phyloP scores from a whole-genome alignment of 2,888 invertebrate genomes.

The Herminia tarsipennalis region DNA sequence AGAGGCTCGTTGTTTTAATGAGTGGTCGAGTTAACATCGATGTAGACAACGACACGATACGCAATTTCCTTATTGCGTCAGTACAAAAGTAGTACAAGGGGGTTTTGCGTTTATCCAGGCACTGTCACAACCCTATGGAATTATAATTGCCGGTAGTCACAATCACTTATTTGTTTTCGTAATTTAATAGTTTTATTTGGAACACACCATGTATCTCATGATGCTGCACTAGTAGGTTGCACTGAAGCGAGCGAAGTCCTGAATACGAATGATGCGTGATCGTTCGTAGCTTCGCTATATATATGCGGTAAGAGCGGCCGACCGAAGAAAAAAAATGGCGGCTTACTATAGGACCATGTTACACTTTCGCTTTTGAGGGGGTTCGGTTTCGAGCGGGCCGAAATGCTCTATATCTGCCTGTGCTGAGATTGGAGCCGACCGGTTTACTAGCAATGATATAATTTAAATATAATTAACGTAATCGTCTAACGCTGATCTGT shows the following conservation, averaged over 20 bases:
- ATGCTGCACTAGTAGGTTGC: slow-evolving; percentile 82
- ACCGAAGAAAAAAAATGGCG: slow-evolving; percentile 80
- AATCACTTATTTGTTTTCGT: slow-evolving; percentile 51
- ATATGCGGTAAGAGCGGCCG: slow-evolving; percentile 80
- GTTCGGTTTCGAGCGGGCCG: slow-evolving; percentile 62
- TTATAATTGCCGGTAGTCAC: slow-evolving; percentile 45
- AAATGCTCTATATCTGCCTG: slow-evolving; percentile 73
- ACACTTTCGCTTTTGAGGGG: slow-evolving; percentile 85
- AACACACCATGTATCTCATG: slow-evolving; percentile 85
- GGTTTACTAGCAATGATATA: slow-evolving; percentile 52
- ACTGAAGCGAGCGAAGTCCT: slow-evolving; percentile 84
- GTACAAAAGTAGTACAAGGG: slow-evolving; percentile 54
- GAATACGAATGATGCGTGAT: slow-evolving; percentile 85
- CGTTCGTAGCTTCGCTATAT: slow-evolving; percentile 75
- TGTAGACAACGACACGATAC: slow-evolving; percentile 52
- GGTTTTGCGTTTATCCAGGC: slow-evolving; percentile 43
- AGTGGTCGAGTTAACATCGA: slow-evolving; percentile 56
- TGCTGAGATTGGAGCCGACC: slow-evolving; percentile 52
- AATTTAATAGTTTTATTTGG: slow-evolving; percentile 37
- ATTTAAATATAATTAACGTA: slow-evolving; percentile 48
- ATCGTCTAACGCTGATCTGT: slow-evolving; percentile 41
- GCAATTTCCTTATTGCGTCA: slow-evolving; percentile 72
- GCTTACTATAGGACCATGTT: slow-evolving; percentile 76
- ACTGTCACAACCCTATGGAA: slow-evolving; percentile 47
- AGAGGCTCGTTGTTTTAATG: slow-evolving; percentile 50